Evolutionary conservation across 2,797 vertebrate species (phyloP).

Genomic region (Aplochiton taeniatus): DNA sequence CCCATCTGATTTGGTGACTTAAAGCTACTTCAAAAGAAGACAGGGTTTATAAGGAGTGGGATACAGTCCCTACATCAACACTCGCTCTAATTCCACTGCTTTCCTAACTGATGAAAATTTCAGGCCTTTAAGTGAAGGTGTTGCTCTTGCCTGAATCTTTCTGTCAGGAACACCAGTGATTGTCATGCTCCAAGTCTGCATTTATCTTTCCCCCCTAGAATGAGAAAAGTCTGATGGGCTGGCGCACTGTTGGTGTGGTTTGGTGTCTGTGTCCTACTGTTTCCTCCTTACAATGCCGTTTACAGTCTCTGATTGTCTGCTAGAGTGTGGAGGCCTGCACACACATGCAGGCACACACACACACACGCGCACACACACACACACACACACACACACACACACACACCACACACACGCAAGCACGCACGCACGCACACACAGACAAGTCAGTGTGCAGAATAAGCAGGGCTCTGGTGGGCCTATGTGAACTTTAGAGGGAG

Average conservation of each 20-base stretch:
- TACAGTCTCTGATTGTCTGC: neutral
- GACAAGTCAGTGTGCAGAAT: too few species aligned
- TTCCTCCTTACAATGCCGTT: too few species aligned
- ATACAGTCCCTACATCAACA: slow-evolving; percentile 28
- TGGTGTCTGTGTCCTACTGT: neutral
- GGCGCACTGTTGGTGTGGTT: too few species aligned
- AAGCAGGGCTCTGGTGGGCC: neutral
- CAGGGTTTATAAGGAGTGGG: slow-evolving; percentile 18
- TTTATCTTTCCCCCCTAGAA: slow-evolving; percentile 27
- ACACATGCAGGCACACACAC: neutral
- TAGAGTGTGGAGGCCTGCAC: neutral
- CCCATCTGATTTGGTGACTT: slow-evolving; percentile 28
- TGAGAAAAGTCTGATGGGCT: too few species aligned
- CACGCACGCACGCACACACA: neutral
- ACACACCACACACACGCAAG: neutral
- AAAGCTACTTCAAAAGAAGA: slow-evolving; percentile 22
- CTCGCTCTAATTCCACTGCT: slow-evolving; percentile 35
- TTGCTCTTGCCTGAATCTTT: slow-evolving; percentile 26
- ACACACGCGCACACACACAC: neutral
- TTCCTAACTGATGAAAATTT: slow-evolving; percentile 35
- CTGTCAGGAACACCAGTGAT: slow-evolving; percentile 26
- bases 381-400: neutral
- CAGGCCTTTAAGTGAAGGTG: slow-evolving; percentile 15
- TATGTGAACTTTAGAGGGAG: neutral
- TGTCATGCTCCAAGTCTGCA: slow-evolving; percentile 22